Base-by-base conservation (phyloP, 2,797 vertebrate genomes). In the Microctenopoma steveboyesi region DNA sequence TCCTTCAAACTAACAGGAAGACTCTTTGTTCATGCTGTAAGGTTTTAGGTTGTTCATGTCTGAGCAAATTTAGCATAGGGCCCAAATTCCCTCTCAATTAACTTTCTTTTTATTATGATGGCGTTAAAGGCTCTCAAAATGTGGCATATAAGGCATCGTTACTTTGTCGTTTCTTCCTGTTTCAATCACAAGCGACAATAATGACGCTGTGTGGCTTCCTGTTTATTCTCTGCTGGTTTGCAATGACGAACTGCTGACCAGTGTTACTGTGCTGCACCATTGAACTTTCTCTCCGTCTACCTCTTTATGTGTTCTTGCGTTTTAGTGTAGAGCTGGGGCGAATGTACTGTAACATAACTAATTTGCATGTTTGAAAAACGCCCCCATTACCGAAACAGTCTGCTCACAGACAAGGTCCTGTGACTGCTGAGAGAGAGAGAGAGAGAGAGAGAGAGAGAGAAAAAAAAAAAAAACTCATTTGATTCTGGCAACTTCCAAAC, bases 191-290 rank as follows among this genome's bases (percentile, higher is more conserved):
- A 47, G 52, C 10, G 1, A 66, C 68, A 47, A 59, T 18, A 25
- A 37, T 69, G 76, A 85, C 47, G 59, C 43, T 9, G 53, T 81
- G 84, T 72, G 86, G 86, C 87, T 92, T 93, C 90, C 90, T 90
- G 89, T 91, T 91, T 88, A 80, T 81, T 64, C 67, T 78, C 64
- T 48, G 6, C 58, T 72, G 69, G 50, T 68, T 72, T 80, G 65
- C 37, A 47, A 67, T 56, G 46, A 75, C 14, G 64, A 66, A 60
- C 22, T 14, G 69, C 35, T 27, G 14, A 42, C 7, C 10, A 28
- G 2, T 48, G 33, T 40, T 47, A 59, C 39, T 46, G 43, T 18
- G 50, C 43, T 47, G 49, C 27, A 59, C 49, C 42, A 5, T 47
- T 63, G 45, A 1, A 42, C 35, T 22, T 0, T 46, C 42, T 28